These are phyloP conservation scores for Desoria tigrina DNA, from an alignment of 2,888 invertebrate species.

Conservation along the genomic window DNA sequence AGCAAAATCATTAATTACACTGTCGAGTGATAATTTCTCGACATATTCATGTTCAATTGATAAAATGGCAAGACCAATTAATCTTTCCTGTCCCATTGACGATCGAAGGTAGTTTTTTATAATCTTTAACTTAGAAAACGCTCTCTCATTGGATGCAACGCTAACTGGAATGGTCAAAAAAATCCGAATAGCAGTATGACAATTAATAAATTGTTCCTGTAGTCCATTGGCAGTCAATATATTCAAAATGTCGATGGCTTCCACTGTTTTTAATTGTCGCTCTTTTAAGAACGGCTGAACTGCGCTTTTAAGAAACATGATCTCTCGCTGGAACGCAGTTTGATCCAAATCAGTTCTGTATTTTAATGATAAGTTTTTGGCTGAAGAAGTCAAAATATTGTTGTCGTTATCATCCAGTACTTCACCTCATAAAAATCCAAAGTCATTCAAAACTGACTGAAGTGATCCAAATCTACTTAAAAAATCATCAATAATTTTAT, in stretches of 20 bases:
- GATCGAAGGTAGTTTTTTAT: too few relatives aligned
- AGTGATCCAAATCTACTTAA: too few relatives aligned
- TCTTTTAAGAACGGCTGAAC: not conserved
- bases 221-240: slow-evolving; percentile 1
- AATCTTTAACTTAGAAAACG: slow-evolving; percentile 1
- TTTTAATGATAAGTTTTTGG: not conserved
- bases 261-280: not conserved
- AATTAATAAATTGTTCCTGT: not conserved
- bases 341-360: not conserved
- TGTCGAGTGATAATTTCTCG: too few relatives aligned
- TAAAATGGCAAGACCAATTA: not conserved
- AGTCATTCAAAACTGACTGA: too few relatives aligned
- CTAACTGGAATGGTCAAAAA: too few relatives aligned
- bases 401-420: too few relatives aligned
- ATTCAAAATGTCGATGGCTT: slow-evolving; percentile 7
- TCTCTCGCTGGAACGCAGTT: not conserved
- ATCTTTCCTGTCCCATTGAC: slow-evolving; percentile 4
- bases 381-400: too few relatives aligned
- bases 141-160: too few relatives aligned
- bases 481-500: too few relatives aligned
- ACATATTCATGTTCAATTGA: too few relatives aligned
- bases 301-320: not conserved
- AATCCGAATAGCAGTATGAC: not conserved
- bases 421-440: too few relatives aligned
- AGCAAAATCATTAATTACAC: too few relatives aligned